Evolutionary conservation across 2,113 vertebrate species (phyloP).

Genomic region (Tamias sibiricus): DNA sequence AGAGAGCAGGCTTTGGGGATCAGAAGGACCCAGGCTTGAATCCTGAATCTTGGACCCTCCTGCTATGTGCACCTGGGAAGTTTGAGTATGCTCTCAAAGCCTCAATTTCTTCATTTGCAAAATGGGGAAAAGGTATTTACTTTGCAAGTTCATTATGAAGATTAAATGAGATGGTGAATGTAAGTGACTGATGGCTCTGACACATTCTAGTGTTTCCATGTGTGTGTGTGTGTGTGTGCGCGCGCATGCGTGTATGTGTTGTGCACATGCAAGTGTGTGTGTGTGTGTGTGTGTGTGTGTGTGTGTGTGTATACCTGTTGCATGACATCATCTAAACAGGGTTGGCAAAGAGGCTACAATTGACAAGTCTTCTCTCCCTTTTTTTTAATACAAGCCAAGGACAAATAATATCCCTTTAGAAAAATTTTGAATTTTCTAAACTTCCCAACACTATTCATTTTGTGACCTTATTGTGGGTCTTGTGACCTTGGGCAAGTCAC

Average conservation of each 20-base stretch:
- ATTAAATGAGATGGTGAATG: not conserved
- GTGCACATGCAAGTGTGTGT: rapidly evolving
- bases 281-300: not conserved
- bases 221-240: not conserved
- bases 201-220: not conserved
- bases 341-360: not conserved
- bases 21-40: not conserved
- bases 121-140: not conserved
- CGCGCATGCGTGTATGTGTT: not conserved
- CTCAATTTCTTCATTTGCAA: not conserved
- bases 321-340: not conserved
- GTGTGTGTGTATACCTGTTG: not conserved
- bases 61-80: not conserved
- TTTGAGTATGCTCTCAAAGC: not conserved
- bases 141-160: not conserved
- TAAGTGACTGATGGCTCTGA: not conserved
- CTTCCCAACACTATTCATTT: not conserved
- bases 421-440: not conserved
- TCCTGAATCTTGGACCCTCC: not conserved
- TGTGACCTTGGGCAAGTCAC: not conserved
- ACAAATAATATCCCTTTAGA: not conserved
- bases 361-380: not conserved
- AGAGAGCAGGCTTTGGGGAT: constrained; percentile 15
- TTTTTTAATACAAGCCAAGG: not conserved
- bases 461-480: not conserved